phyloP scores from a whole-genome alignment of 23 tunicate genomes.

The Phallusia fumigata region DNA sequence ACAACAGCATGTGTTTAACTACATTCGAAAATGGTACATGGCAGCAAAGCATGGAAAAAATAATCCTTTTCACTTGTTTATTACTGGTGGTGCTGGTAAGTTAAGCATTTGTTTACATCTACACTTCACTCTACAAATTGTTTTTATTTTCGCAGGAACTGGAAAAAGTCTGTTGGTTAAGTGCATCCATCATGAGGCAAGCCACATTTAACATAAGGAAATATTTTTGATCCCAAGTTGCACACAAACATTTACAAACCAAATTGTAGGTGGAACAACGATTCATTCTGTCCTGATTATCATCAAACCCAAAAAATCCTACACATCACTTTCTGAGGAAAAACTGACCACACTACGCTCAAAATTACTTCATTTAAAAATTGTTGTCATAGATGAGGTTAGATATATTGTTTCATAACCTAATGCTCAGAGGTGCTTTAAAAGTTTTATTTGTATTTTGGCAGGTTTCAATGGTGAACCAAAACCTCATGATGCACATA shows the following conservation, averaged over 20 bases:
- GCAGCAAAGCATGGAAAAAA: neutral
- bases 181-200: conserved; percentile 15
- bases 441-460: neutral
- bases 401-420: neutral
- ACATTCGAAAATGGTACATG: conserved; percentile 15
- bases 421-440: too few relatives aligned
- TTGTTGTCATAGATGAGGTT: conserved; percentile 10
- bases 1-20: conserved; percentile 1
- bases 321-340: conserved; percentile 1
- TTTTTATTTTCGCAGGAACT: neutral
- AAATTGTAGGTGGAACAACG: conserved; percentile 6
- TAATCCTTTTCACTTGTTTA: neutral
- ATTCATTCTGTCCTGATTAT: neutral
- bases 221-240: too few relatives aligned
- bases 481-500: neutral
- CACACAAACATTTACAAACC: neutral
- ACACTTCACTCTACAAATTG: too few relatives aligned
- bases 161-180: conserved; percentile 19
- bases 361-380: neutral
- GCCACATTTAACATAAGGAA: neutral
- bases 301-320: neutral
- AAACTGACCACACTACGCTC: neutral
- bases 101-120: too few relatives aligned
- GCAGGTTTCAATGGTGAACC: conserved; percentile 18
- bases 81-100: conserved; percentile 27